A percentile compares a stretch with the other conserved stretches of the same genome.
Evolutionary conservation across 2,888 invertebrate genomes (phyloP).

Genomic region (Ypsolopha sequella): DNA sequence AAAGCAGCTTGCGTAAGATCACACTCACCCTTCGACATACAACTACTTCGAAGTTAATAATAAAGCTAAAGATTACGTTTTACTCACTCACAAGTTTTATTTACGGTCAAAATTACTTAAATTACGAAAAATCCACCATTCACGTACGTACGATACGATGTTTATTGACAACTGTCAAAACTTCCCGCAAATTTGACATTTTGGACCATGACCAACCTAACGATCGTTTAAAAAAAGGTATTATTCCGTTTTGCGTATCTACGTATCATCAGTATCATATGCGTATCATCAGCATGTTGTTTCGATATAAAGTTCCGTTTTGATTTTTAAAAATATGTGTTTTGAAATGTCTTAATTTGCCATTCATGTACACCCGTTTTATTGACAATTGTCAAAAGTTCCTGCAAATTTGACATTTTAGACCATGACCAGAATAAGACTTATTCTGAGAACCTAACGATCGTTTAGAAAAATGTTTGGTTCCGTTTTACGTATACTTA

Average conservation of each 20-base stretch:
- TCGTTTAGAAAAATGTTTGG: too few relatives aligned
- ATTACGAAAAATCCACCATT: constrained; percentile 25
- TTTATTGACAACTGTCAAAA: constrained; percentile 65
- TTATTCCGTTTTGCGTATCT: too few relatives aligned
- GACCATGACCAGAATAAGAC: constrained; percentile 14
- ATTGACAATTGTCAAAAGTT: constrained; percentile 64
- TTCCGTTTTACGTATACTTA: too few relatives aligned
- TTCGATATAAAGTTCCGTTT: too few relatives aligned
- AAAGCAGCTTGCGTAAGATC: not conserved
- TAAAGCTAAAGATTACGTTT: not conserved
- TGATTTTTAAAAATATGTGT: too few relatives aligned
- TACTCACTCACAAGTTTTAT: not conserved
- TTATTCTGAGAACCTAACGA: too few relatives aligned
- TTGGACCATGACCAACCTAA: constrained; percentile 12
- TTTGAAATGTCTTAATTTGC: too few relatives aligned
- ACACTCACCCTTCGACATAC: not conserved
- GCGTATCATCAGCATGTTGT: too few relatives aligned
- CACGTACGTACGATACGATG: constrained; percentile 37
- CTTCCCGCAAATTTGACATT: constrained; percentile 55
- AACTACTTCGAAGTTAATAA: not conserved
- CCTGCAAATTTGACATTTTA: constrained; percentile 50
- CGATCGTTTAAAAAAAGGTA: too few relatives aligned
- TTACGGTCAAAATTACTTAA: not conserved
- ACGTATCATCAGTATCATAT: too few relatives aligned
- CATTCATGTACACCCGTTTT: constrained; percentile 37